Percentiles rank a stretch among this genome's conserved stretches.
Conservation (phyloP, 1,140 invertebrate species). For the Drosophila littoralis region DNA sequence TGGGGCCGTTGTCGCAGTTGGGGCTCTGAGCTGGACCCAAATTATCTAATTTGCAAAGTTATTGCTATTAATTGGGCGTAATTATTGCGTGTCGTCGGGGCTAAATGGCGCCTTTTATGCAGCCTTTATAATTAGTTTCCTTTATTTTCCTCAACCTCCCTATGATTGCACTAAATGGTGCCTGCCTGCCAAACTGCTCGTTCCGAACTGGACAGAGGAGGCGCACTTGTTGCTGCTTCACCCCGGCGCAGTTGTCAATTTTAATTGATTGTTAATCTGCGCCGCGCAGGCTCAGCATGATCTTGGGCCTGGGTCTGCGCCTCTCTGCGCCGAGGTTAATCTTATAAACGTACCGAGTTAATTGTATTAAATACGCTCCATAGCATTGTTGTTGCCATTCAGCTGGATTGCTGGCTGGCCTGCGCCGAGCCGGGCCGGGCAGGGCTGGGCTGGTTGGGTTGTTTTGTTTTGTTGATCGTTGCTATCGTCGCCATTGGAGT, state of each 20-base stretch:
- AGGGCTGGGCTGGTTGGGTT: background rate
- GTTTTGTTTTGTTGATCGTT: conserved; percentile 1
- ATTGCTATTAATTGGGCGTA: conserved; percentile 82
- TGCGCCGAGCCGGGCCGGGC: too few relatives aligned
- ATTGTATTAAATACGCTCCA: conserved; percentile 81
- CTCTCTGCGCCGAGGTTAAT: conserved; percentile 62
- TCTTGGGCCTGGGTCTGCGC: conserved; percentile 47
- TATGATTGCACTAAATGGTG: conserved; percentile 20
- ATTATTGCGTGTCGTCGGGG: conserved; percentile 77
- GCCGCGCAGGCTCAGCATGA: conserved; percentile 55
- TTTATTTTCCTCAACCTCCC: conserved; percentile 22
- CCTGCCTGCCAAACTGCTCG: background rate
- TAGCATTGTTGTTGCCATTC: conserved; percentile 54
- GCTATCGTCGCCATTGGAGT: conserved; percentile 46
- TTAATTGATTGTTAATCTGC: conserved; percentile 83
- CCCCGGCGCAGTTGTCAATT: conserved; percentile 71
- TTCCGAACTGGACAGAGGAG: background rate
- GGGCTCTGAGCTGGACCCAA: conserved; percentile 52
- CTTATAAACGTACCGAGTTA: conserved; percentile 77
- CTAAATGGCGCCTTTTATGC: conserved; percentile 80
- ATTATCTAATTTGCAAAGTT: conserved; percentile 83
- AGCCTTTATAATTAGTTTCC: conserved; percentile 78
- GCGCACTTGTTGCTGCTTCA: conserved; percentile 12
- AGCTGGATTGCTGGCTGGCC: conserved; percentile 15
- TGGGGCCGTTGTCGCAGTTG: background rate